Conservation (phyloP, 2,888 invertebrate species). For the Tenthredo mesomela region DNA sequence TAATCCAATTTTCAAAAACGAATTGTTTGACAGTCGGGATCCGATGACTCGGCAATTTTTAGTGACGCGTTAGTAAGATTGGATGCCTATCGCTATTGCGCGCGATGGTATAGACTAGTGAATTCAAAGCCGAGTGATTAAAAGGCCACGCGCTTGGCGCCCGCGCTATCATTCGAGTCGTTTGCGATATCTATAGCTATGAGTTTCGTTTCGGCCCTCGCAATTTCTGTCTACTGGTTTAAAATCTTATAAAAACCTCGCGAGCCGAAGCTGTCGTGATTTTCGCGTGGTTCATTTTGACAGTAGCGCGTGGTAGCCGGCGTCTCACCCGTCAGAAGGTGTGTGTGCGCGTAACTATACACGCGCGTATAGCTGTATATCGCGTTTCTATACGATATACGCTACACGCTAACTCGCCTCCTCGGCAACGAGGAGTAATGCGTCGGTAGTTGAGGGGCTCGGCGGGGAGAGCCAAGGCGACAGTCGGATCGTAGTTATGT, state of each 20-base stretch:
- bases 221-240: not conserved
- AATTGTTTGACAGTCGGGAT: constrained; percentile 5
- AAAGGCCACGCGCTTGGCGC: constrained; percentile 34
- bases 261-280: not conserved
- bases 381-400: constrained; percentile 42
- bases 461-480: constrained; percentile 49
- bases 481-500: constrained; percentile 57
- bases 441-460: constrained; percentile 42
- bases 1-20: not conserved
- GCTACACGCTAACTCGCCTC: constrained; percentile 33
- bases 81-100: not conserved
- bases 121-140: constrained; percentile 37
- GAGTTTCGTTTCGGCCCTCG: not conserved
- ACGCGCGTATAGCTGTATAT: not conserved
- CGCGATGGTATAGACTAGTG: not conserved
- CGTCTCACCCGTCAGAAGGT: not conserved
- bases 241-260: not conserved
- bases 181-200: constrained; percentile 8
- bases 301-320: constrained; percentile 25
- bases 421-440: constrained; percentile 34
- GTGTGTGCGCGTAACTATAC: constrained; percentile 28
- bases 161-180: constrained; percentile 23
- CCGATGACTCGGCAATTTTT: not conserved
- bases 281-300: constrained; percentile 36
- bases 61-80: not conserved